phyloP scores from a whole-genome alignment of 2,888 invertebrate species.

The Trichopoda pennipes region DNA sequence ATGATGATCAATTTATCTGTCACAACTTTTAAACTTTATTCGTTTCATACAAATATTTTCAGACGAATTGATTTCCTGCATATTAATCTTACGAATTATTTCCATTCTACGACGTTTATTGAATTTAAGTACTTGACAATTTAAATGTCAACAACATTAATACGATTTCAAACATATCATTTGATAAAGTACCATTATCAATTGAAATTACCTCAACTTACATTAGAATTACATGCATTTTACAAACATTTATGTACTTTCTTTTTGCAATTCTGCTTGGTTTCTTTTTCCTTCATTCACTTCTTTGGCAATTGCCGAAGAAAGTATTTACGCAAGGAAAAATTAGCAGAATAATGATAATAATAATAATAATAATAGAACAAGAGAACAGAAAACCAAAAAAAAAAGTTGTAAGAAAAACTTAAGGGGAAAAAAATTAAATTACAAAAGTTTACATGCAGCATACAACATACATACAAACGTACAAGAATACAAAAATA shows the following conservation, averaged over 20 bases:
- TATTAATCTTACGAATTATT: neutral
- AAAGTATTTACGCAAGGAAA: slow-evolving; percentile 25
- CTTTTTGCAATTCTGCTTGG: neutral
- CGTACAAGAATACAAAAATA: slow-evolving; percentile 12
- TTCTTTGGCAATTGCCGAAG: slow-evolving; percentile 33
- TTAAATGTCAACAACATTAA: slow-evolving; percentile 20
- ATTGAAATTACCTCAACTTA: slow-evolving; percentile 40
- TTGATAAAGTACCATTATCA: slow-evolving; percentile 36
- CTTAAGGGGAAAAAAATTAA: slow-evolving; percentile 52
- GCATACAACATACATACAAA: neutral
- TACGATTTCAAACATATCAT: slow-evolving; percentile 20
- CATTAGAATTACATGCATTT: slow-evolving; percentile 37
- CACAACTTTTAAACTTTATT: no score
- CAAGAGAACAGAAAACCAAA: neutral
- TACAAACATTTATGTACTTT: neutral
- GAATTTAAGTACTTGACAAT: slow-evolving; percentile 14
- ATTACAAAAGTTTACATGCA: slow-evolving; percentile 50
- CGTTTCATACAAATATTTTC: no score
- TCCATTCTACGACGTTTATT: neutral
- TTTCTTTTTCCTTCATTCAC: no score
- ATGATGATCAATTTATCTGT: no score
- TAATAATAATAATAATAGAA: slow-evolving; percentile 18
- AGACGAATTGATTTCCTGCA: no score
- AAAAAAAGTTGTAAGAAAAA: slow-evolving; percentile 50
- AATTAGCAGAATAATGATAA: slow-evolving; percentile 34